A percentile compares a stretch with the other conserved stretches of the same genome.
Evolutionary conservation across 2,113 vertebrate genomes (phyloP).

Genomic region (Protobothrops flavoviridis): DNA sequence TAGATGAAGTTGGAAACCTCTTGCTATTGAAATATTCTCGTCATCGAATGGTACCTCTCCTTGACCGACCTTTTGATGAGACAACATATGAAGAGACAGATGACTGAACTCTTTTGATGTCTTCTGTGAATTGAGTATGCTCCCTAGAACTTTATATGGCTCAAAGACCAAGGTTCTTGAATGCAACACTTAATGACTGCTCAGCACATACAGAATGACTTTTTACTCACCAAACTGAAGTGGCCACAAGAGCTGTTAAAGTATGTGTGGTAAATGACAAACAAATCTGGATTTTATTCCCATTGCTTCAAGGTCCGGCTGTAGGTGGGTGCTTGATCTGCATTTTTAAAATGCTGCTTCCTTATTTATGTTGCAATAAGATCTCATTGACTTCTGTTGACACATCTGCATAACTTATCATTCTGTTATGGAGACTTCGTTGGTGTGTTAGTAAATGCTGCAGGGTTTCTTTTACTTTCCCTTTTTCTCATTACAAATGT

Average conservation of each 20-base stretch:
- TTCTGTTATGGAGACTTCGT: slow-evolving; percentile 28
- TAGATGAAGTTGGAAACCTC: slow-evolving; percentile 90
- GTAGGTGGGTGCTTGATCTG: slow-evolving; percentile 62
- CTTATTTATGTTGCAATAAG: slow-evolving; percentile 67
- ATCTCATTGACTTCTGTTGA: slow-evolving; percentile 52
- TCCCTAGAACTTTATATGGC: slow-evolving; percentile 58
- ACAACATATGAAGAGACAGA: slow-evolving; percentile 88
- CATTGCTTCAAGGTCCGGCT: slow-evolving; percentile 62
- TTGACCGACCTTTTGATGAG: slow-evolving; percentile 85
- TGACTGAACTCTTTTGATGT: slow-evolving; percentile 74
- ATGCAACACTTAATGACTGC: slow-evolving; percentile 60
- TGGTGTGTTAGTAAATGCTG: slow-evolving; percentile 40
- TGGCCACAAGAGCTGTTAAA: slow-evolving; percentile 62
- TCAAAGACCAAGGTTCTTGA: slow-evolving; percentile 53
- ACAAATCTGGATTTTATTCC: slow-evolving; percentile 59
- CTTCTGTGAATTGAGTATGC: slow-evolving; percentile 45
- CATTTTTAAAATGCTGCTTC: slow-evolving; percentile 48
- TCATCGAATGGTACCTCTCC: slow-evolving; percentile 74
- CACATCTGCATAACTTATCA: slow-evolving; percentile 38
- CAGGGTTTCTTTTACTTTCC: slow-evolving; percentile 44
- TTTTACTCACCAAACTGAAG: slow-evolving; percentile 66
- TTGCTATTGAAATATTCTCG: slow-evolving; percentile 94
- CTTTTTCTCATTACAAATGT: slow-evolving; percentile 48
- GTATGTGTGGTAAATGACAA: slow-evolving; percentile 73
- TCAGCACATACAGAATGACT: slow-evolving; percentile 59